Evolutionary conservation across 2,888 invertebrate species (phyloP), one percentile per base, ranked within the genome.

Genomic region (Abrostola tripartita): DNA sequence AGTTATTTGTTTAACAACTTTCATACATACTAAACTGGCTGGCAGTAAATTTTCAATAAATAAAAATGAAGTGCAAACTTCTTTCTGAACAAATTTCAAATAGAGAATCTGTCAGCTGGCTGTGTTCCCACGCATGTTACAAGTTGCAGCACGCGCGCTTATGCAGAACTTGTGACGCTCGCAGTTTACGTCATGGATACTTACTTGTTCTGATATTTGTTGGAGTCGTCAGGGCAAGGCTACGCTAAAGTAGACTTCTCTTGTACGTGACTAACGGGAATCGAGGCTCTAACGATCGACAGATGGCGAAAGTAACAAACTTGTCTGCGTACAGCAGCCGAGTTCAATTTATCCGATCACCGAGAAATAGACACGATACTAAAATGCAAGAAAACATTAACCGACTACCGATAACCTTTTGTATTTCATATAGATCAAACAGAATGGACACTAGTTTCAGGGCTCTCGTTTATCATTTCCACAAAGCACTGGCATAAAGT

Each of bases 31-130:
- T 2, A 4, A 24, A 24, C 24, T 24, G 24, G 24, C 24, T 24
- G 1, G 10, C 4, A 54, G 5, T 8, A 35, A 41, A n/a, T 49
- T 35, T 59, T 58, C n/a, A 55, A 52, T 52, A 55, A 55, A 69
- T 69, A 41, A 53, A 62, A 60, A 50, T 35, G 42, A 8, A 62
- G 40, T 40, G 37, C 9, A 62, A 66, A 57, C 60, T 67, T 71
- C 40, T 66, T 51, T 61, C 49, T 52, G 56, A 41, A 53, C 37
- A 58, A 42, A 61, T 63, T 67, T 63, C 42, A 67, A 57, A 61
- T 52, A 63, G 44, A 52, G 57, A 50, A 63, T 49, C 44, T 63
- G 63, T 68, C 68, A 68, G 68, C 60, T 68, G 63, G 42, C 54
- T 60, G 56, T 63, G 54, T 69, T 77, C 71, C 51, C 60, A 50